Percentiles rank a stretch among this genome's conserved stretches.
Evolutionary conservation across 2,888 invertebrate genomes (phyloP).

Genomic region (Eilema depressum): DNA sequence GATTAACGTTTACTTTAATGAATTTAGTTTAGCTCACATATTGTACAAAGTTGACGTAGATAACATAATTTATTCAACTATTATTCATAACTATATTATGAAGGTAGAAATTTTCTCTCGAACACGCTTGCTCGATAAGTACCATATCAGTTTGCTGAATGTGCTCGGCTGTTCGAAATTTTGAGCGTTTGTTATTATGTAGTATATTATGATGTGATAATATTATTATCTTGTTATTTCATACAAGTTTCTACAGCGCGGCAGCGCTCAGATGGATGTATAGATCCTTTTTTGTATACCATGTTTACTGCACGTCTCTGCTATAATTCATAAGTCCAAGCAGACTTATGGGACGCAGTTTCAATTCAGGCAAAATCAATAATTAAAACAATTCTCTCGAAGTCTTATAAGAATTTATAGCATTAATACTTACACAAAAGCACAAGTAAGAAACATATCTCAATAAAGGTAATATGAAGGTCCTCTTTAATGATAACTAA

Average conservation of each 20-base stretch:
- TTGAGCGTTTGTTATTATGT: too few species aligned
- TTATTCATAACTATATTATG: too few species aligned
- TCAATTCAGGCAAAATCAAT: neutral
- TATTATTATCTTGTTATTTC: too few species aligned
- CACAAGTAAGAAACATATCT: neutral
- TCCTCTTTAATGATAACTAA: conserved; percentile 22
- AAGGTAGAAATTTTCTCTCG: too few species aligned
- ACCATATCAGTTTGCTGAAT: too few species aligned
- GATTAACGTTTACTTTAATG: conserved; percentile 20
- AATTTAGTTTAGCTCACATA: neutral
- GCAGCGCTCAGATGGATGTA: too few species aligned
- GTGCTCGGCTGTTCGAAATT: too few species aligned
- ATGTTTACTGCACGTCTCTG: neutral
- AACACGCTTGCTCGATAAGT: too few species aligned
- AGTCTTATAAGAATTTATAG: neutral
- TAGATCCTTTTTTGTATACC: too few species aligned
- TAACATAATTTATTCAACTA: neutral
- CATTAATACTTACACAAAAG: neutral
- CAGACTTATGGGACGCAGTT: neutral
- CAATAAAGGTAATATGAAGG: conserved; percentile 4
- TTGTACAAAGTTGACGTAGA: neutral
- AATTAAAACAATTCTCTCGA: neutral
- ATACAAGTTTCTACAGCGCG: too few species aligned
- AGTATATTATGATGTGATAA: too few species aligned
- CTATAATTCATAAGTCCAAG: neutral